phyloP scores from a whole-genome alignment of 2,888 invertebrate species.

The Galeopsomyia nigrocyanea region DNA sequence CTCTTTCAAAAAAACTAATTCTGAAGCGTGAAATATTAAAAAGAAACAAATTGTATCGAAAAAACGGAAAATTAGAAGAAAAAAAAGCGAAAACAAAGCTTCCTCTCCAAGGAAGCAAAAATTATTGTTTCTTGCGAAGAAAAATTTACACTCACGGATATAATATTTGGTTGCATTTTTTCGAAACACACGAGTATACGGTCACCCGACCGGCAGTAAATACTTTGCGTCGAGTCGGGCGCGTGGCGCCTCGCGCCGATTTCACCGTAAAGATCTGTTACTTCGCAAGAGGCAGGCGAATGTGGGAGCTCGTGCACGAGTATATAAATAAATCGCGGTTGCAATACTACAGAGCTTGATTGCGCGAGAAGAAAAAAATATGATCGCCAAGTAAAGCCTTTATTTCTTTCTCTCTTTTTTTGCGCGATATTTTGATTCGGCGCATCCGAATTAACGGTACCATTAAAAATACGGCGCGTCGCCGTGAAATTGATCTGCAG shows the following conservation, averaged over 20 bases:
- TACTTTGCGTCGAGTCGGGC: neutral
- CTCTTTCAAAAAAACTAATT: too few relatives aligned
- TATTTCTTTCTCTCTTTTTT: neutral
- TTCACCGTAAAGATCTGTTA: constrained; percentile 28
- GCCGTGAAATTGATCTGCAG: constrained; percentile 31
- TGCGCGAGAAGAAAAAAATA: constrained; percentile 18
- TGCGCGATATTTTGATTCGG: constrained; percentile 39
- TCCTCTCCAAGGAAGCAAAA: too few relatives aligned
- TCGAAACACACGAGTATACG: neutral
- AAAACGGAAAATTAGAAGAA: too few relatives aligned
- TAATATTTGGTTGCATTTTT: neutral
- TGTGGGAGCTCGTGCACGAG: constrained; percentile 2
- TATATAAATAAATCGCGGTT: constrained; percentile 33
- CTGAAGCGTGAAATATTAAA: too few relatives aligned
- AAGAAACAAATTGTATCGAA: too few relatives aligned
- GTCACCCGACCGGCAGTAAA: constrained; percentile 3
- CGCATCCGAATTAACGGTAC: constrained; percentile 47
- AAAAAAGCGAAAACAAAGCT: too few relatives aligned
- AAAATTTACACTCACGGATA: too few relatives aligned
- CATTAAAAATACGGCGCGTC: constrained; percentile 32
- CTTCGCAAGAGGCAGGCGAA: neutral
- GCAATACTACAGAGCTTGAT: constrained; percentile 10
- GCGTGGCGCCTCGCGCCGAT: constrained; percentile 34
- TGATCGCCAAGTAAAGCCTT: neutral
- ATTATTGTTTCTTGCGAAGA: too few relatives aligned